phyloP scores from a whole-genome alignment of 2,113 vertebrate genomes.

The Nothocercus julius region DNA sequence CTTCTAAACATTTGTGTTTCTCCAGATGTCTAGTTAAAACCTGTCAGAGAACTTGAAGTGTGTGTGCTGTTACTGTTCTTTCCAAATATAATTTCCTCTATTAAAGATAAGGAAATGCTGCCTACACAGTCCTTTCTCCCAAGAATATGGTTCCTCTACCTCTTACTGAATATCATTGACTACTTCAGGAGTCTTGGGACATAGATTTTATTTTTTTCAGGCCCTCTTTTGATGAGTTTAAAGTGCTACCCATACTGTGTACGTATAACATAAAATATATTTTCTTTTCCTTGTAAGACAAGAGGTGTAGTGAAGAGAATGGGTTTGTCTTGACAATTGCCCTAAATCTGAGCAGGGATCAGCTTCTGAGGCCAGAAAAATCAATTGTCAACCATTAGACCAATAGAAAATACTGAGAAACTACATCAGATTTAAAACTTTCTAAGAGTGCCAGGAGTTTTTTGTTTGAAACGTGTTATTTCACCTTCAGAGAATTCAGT shows the following conservation, averaged over 20 bases:
- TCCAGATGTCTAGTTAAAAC: neutral
- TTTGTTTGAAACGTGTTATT: neutral
- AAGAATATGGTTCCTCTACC: neutral
- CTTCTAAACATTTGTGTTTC: neutral
- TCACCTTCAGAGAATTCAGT: neutral
- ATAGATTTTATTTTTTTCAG: neutral
- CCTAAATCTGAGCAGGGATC: conserved; percentile 28
- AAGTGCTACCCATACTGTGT: neutral
- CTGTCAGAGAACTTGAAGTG: neutral
- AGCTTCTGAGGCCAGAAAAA: conserved; percentile 40
- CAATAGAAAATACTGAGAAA: neutral
- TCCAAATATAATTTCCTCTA: neutral
- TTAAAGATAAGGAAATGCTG: neutral
- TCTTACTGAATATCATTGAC: neutral
- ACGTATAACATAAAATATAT: too few relatives aligned
- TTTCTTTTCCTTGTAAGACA: neutral
- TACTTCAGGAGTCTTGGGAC: neutral
- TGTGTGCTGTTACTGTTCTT: neutral
- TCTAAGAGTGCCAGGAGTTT: conserved; percentile 2
- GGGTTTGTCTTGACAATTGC: neutral
- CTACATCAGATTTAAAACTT: neutral
- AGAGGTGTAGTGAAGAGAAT: neutral
- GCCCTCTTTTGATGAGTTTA: neutral
- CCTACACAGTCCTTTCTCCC: neutral
- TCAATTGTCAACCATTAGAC: neutral